Evolutionary conservation across 2,888 invertebrate genomes (phyloP), one percentile per base, ranked within the genome.

Genomic region (Acanthosepion lycidas): DNA sequence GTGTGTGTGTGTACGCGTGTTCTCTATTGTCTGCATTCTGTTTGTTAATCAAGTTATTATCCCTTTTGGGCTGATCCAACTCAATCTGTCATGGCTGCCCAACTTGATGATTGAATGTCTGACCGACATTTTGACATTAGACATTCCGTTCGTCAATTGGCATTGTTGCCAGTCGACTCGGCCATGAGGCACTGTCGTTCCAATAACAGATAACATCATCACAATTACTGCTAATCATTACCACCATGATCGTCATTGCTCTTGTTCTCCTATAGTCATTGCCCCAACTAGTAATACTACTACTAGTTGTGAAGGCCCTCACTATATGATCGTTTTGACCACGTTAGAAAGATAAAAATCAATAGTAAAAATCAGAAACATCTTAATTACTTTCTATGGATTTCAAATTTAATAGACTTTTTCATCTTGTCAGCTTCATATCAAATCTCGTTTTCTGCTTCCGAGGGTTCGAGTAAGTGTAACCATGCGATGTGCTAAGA

Each of bases 51-150:
- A 78, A 78, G 78, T 78, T 78, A 78, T 78, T 78, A 78, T n/a
- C 78, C 78, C 78, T 33, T n/a, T 78, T 78, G 78, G 78, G 78
- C 78, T 78, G 78, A 78, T 78, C 78, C 78, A 78, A 78, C 78
- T 78, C 78, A 33, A 78, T 78, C 78, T 78, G 78, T 78, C 78
- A 78, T 78, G n/a, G 78, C 78, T 78, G 78, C 78, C 78, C 78
- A 78, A 78, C 78, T 78, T 78, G 78, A 78, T 78, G 78, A 78
- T 78, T 78, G 78, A 78, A 78, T 78, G 78, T 78, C 78, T 78
- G n/a, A 78, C 78, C 78, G 78, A 78, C 78, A 78, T 78, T 78
- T 78, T 78, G 78, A 78, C 78, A 78, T 78, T 78, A 78, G 78
- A 78, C 78, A 78, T 78, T 78, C 78, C 78, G 78, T 78, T 78